These are phyloP conservation scores for Glaucomys volans DNA, from an alignment of 2,113 vertebrate genomes.

Conservation along the genomic window DNA sequence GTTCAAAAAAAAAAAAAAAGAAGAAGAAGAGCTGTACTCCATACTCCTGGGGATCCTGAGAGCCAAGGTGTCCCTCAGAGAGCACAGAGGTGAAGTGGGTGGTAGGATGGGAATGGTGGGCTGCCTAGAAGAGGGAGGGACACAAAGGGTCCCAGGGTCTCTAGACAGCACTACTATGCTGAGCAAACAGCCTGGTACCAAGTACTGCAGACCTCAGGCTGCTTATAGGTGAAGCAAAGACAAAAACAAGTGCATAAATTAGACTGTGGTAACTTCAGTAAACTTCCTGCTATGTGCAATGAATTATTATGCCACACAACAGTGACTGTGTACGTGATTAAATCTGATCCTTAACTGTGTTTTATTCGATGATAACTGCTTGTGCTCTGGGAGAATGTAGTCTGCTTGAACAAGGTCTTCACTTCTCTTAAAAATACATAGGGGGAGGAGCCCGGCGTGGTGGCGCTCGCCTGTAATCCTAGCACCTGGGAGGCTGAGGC, in stretches of 20 bases:
- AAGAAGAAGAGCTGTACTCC: not conserved
- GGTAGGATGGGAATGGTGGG: not conserved
- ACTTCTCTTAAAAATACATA: conserved; percentile 28
- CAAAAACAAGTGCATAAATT: not conserved
- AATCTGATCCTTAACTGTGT: not conserved
- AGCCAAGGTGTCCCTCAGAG: not conserved
- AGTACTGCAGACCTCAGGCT: not conserved
- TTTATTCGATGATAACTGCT: not conserved
- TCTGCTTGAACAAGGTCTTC: conserved; percentile 35
- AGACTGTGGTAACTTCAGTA: not conserved
- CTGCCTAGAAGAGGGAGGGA: not conserved
- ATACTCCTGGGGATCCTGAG: not conserved
- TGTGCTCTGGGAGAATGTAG: not conserved
- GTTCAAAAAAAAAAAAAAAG: too few species aligned
- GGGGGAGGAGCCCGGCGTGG: too few species aligned
- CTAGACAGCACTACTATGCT: not conserved
- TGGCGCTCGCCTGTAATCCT: too few species aligned
- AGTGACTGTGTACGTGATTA: not conserved
- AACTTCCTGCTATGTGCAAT: not conserved
- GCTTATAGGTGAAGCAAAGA: not conserved
- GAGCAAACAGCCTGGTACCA: not conserved
- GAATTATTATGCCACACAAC: not conserved
- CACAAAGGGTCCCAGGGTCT: not conserved
- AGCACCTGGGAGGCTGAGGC: too few species aligned
- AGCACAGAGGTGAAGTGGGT: not conserved